phyloP scores from a whole-genome alignment of 2,797 vertebrate species.

The Lutjanus argentimaculatus region DNA sequence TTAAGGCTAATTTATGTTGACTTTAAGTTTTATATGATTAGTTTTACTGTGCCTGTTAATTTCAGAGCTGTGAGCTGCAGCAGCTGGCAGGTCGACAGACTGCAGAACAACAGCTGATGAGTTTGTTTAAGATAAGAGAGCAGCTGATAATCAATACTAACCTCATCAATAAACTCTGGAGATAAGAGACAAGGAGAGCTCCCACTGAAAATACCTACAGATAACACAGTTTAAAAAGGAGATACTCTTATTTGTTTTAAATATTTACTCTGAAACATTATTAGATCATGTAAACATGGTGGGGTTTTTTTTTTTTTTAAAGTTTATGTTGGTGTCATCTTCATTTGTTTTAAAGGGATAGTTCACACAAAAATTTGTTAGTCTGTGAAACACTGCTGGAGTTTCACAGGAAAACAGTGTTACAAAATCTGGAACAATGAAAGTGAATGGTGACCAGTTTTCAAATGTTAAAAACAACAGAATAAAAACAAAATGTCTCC shows the following conservation, averaged over 20 bases:
- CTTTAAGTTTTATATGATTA: fast-evolving
- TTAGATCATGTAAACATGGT: too few relatives aligned
- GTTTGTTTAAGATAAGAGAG: slow-evolving; percentile 84
- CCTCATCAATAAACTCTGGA: slow-evolving; percentile 73
- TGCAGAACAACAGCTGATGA: slow-evolving; percentile 56
- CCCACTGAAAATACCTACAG: slow-evolving; percentile 58
- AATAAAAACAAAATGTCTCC: too few relatives aligned
- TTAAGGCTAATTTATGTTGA: background rate
- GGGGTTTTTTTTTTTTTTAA: too few relatives aligned
- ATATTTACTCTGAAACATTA: background rate
- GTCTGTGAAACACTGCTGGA: too few relatives aligned
- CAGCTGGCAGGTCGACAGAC: slow-evolving; percentile 12
- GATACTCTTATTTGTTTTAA: too few relatives aligned
- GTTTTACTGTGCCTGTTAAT: background rate
- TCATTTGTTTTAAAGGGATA: background rate
- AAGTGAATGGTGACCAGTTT: too few relatives aligned
- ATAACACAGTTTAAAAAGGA: slow-evolving; percentile 33
- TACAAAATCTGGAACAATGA: too few relatives aligned
- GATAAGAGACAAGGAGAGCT: slow-evolving; percentile 59
- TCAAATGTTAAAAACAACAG: too few relatives aligned
- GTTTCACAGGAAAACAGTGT: too few relatives aligned
- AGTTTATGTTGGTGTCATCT: background rate
- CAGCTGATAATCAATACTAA: slow-evolving; percentile 76
- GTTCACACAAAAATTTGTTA: too few relatives aligned
- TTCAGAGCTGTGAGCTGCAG: background rate